Percentiles rank a stretch among this genome's conserved stretches.
These are phyloP conservation scores for Pagrus major DNA, from an alignment of 2,113 vertebrate species.

Conservation along the genomic window DNA sequence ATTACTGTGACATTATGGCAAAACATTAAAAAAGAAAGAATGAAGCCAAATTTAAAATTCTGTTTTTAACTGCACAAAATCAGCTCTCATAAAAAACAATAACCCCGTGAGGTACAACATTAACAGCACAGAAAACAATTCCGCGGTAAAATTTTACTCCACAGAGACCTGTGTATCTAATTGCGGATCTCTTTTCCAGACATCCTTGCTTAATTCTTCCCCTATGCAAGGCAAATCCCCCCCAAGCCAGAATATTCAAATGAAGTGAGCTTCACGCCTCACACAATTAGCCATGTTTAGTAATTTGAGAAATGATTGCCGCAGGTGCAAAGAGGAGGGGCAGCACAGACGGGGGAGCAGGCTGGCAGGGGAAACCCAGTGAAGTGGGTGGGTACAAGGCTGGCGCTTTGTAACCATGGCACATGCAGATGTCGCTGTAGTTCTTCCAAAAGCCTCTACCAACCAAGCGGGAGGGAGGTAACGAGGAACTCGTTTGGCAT, in stretches of 20 bases:
- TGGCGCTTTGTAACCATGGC: conserved; percentile 88
- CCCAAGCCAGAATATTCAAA: conserved; percentile 91
- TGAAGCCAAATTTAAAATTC: neutral
- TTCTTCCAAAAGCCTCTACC: conserved; percentile 94
- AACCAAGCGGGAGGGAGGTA: conserved; percentile 86
- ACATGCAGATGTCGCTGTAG: conserved; percentile 99
- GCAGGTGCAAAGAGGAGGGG: conserved; percentile 76
- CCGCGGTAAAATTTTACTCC: conserved; percentile 34
- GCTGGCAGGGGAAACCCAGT: conserved; percentile 74
- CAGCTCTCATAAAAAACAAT: conserved; percentile 17
- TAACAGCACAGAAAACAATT: conserved; percentile 45
- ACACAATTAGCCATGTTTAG: conserved; percentile 90
- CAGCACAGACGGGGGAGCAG: conserved; percentile 57
- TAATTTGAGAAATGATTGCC: conserved; percentile 82
- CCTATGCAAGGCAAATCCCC: conserved; percentile 83
- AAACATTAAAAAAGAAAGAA: neutral
- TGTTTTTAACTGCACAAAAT: conserved; percentile 21
- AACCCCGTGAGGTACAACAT: neutral
- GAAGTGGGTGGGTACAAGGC: conserved; percentile 79
- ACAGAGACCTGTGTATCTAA: conserved; percentile 50
- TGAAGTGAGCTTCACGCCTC: conserved; percentile 89
- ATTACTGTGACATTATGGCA: neutral
- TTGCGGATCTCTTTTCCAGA: conserved; percentile 54
- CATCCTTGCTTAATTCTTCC: conserved; percentile 76
- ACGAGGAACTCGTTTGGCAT: conserved; percentile 86